Evolutionary conservation across 2,888 invertebrate genomes (phyloP).

Genomic region (Netelia fuscicornis): DNA sequence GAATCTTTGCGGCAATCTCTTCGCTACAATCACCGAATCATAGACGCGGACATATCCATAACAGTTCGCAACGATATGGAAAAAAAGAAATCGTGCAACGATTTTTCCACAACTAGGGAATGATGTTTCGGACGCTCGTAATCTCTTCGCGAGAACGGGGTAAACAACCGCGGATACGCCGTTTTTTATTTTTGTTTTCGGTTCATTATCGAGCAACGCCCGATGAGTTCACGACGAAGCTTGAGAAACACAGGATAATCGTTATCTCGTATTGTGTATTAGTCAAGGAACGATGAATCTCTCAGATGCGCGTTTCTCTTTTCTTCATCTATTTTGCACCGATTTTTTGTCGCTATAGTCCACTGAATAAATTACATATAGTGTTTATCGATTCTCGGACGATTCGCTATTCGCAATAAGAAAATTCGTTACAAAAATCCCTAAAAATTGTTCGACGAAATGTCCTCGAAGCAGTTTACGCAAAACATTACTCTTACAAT

Average conservation of each 20-base stretch:
- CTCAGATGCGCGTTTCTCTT: slow-evolving; percentile 16
- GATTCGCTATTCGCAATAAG: slow-evolving; percentile 55
- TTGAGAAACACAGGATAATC: slow-evolving; percentile 62
- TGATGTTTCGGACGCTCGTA: slow-evolving; percentile 47
- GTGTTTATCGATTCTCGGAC: slow-evolving; percentile 31
- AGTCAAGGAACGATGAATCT: slow-evolving; percentile 49
- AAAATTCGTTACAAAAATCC: slow-evolving; percentile 61
- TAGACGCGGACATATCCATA: slow-evolving; percentile 24
- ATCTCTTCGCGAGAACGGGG: slow-evolving; percentile 16
- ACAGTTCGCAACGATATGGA: slow-evolving; percentile 35
- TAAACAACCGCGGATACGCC: slow-evolving; percentile 3
- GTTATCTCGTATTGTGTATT: slow-evolving; percentile 39
- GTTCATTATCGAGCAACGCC: slow-evolving; percentile 33
- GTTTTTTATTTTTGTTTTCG: slow-evolving; percentile 7
- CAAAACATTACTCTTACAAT: slow-evolving; percentile 74
- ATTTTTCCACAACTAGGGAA: slow-evolving; percentile 46
- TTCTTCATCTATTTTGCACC: slow-evolving; percentile 3
- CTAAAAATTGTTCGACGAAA: slow-evolving; percentile 32
- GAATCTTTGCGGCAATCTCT: slow-evolving; percentile 30
- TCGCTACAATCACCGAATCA: slow-evolving; percentile 25
- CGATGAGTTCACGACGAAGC: slow-evolving; percentile 57
- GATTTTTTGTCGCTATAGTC: slow-evolving; percentile 36
- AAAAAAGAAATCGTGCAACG: slow-evolving; percentile 18
- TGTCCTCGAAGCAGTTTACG: slow-evolving; percentile 33
- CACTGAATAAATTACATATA: slow-evolving; percentile 37